Evolutionary conservation across 2,888 invertebrate genomes (phyloP), one percentile per base, ranked within the genome.

Genomic region (Dolichopus griseipennis): DNA sequence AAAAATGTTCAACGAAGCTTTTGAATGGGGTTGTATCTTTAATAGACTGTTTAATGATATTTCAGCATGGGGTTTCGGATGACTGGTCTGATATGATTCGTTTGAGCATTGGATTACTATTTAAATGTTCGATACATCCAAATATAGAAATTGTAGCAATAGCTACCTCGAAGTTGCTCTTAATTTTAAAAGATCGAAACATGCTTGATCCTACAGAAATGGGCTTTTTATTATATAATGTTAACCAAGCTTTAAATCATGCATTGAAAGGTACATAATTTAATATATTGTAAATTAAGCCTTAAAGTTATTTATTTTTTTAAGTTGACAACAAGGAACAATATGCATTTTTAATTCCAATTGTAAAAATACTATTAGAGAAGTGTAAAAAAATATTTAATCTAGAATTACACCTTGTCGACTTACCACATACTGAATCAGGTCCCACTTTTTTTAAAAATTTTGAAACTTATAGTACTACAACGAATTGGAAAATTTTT

Each of bases 381-480:
- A 86, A 86, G 75, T 79, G 81, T 63, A 76, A 79, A 21, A 68
- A 70, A 10, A 75, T 79, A 33, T 80, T 82, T 67, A 79, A 79
- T 70, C 73, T 83, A 69, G 77, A 78, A 61, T 71, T 74, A 15
- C 78, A 83, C 65, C 71, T 84, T 61, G 83, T 84, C 0, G 81
- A 82, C 72, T 75, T 87, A 64, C 85, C 86, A 0, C 79, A 82
- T 7, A 83, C 84, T 2, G 79, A 83, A 12, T 80, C 83, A 18
- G 85, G 85, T 1, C 85, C 86, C 0, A 82, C 83, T 0, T 86
- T 87, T 77, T 86, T 85, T 74, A 85, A 87, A 72, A 84, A 85
- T 73, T 87, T 87, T 74, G 84, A 84, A 76, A 81, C 80, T 72
- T 87, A 85, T 74, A 83, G 83, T 72, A 81, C 81, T 5, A 81